These are phyloP conservation scores for Noturus placidus DNA, from an alignment of 2,113 vertebrate genomes.

Conservation along the genomic window DNA sequence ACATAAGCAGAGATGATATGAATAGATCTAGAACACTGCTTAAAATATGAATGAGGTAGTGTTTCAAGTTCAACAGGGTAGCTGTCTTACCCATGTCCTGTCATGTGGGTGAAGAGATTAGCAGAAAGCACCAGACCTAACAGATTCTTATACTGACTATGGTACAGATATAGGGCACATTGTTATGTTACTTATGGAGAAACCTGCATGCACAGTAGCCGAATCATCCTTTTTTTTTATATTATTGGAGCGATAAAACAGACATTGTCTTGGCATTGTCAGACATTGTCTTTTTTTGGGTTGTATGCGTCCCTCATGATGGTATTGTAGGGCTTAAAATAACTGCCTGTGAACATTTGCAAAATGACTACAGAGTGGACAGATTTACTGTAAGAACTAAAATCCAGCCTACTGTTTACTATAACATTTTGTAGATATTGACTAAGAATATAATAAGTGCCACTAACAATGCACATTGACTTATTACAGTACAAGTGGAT, in stretches of 20 bases:
- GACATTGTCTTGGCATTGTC: neutral
- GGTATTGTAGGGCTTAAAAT: neutral
- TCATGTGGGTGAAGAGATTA: neutral
- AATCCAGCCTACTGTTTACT: neutral
- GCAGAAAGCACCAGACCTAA: neutral
- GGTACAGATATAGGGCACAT: neutral
- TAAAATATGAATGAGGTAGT: neutral
- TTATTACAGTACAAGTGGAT: conserved; percentile 81
- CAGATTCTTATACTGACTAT: neutral
- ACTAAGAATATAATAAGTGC: neutral
- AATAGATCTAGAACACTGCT: neutral
- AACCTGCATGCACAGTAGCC: neutral
- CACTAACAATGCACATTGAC: conserved; percentile 18
- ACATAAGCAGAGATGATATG: neutral
- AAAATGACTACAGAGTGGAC: neutral
- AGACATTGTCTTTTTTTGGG: neutral
- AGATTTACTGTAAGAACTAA: neutral
- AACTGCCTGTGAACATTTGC: neutral
- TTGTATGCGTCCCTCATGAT: neutral
- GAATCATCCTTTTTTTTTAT: neutral
- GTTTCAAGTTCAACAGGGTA: neutral
- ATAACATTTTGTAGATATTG: neutral
- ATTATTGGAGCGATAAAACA: neutral
- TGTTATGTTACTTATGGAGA: neutral
- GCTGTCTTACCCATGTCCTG: neutral